phyloP scores from a whole-genome alignment of 2,888 invertebrate genomes.

The Platycheirus rosarum region DNA sequence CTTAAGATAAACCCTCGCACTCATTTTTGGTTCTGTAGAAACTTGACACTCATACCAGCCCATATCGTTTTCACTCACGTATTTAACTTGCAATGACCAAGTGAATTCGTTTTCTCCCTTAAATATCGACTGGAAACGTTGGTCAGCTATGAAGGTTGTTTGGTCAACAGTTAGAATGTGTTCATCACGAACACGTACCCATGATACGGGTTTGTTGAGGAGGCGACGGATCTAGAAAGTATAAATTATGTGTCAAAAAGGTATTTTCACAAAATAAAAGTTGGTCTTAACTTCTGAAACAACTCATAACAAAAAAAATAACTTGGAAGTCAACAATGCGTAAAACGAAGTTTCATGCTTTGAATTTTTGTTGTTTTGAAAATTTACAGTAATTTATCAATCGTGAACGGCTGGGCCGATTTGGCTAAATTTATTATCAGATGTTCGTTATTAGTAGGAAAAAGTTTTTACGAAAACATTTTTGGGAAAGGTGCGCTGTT shows the following conservation, averaged over 20 bases:
- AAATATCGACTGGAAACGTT: conserved; percentile 94
- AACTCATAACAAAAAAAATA: too few relatives aligned
- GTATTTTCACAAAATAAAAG: too few relatives aligned
- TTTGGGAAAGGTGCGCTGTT: too few relatives aligned
- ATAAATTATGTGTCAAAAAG: neutral
- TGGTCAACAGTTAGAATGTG: conserved; percentile 94
- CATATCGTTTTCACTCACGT: conserved; percentile 92
- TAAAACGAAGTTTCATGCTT: too few relatives aligned
- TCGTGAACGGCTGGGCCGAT: too few relatives aligned
- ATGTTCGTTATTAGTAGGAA: too few relatives aligned
- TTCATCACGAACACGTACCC: conserved; percentile 93
- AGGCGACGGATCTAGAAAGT: conserved; percentile 79
- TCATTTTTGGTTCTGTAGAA: conserved; percentile 96
- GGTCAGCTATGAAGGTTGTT: conserved; percentile 94
- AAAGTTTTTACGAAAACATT: too few relatives aligned
- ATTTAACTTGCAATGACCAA: conserved; percentile 95
- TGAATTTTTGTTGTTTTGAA: too few relatives aligned
- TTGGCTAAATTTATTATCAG: too few relatives aligned
- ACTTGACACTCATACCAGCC: conserved; percentile 97
- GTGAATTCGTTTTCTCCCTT: conserved; percentile 89
- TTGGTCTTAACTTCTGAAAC: too few relatives aligned
- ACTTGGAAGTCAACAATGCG: too few relatives aligned
- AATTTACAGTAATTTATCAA: too few relatives aligned
- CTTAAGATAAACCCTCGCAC: conserved; percentile 93
- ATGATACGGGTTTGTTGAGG: conserved; percentile 90